Conservation (phyloP, 2,888 invertebrate species). For the Pyralis farinalis region DNA sequence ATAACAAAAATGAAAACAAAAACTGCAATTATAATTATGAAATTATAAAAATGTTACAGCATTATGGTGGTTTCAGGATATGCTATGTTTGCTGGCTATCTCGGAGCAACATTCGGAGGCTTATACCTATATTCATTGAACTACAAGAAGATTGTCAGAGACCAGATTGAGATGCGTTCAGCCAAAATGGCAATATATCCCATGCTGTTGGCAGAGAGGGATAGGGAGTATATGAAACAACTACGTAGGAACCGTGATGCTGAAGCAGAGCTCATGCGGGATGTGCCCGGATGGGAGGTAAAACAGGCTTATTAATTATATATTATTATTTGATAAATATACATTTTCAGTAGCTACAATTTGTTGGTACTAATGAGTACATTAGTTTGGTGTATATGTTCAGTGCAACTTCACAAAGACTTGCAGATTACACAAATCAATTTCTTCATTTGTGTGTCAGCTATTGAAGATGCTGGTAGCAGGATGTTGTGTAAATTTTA, state of each 20-base stretch:
- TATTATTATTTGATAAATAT: background rate
- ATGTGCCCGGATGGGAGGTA: conserved; percentile 94
- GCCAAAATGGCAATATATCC: conserved; percentile 89
- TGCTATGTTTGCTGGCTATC: conserved; percentile 82
- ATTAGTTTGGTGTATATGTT: too few species aligned
- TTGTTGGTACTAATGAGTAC: too few species aligned
- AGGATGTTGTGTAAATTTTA: too few species aligned
- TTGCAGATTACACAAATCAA: too few species aligned
- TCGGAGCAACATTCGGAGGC: conserved; percentile 80
- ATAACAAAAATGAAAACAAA: too few species aligned
- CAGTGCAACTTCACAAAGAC: too few species aligned
- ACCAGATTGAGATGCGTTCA: conserved; percentile 88
- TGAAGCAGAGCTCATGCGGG: conserved; percentile 92
- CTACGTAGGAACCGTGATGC: conserved; percentile 89
- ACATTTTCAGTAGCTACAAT: too few species aligned
- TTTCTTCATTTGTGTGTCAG: too few species aligned
- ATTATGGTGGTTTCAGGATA: conserved; percentile 72
- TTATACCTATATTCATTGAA: conserved; percentile 80
- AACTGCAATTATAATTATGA: too few species aligned
- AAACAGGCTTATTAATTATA: too few species aligned
- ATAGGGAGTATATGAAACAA: conserved; percentile 91
- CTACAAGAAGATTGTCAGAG: conserved; percentile 69
- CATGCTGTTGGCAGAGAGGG: conserved; percentile 90
- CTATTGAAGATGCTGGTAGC: too few species aligned
- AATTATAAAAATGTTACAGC: too few species aligned